Evolutionary conservation across 2,888 invertebrate genomes (phyloP).

Genomic region (Drosophila diplacantha): DNA sequence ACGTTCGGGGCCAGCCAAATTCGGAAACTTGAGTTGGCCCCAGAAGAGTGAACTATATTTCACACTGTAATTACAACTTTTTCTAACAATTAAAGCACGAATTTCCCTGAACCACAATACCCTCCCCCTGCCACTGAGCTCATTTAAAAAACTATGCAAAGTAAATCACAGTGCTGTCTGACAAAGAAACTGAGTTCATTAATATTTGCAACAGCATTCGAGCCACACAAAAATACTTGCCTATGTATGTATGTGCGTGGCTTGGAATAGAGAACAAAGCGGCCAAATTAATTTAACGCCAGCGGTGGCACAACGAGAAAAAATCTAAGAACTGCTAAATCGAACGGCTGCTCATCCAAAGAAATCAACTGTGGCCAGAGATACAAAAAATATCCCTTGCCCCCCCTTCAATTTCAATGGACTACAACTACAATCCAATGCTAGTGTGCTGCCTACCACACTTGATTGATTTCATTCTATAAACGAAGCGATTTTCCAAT

Average conservation of each 20-base stretch:
- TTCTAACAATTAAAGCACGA: constrained; percentile 28
- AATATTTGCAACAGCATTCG: constrained; percentile 61
- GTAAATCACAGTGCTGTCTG: constrained; percentile 37
- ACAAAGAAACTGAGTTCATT: constrained; percentile 53
- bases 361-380: constrained; percentile 62
- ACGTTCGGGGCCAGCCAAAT: constrained; percentile 16
- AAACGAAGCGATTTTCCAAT: constrained; percentile 73
- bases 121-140: background rate
- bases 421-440: constrained; percentile 51
- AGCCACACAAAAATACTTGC: constrained; percentile 35
- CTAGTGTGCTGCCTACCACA: constrained; percentile 64
- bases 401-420: constrained; percentile 59
- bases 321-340: constrained; percentile 23
- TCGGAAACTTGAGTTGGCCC: constrained; percentile 14
- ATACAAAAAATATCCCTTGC: constrained; percentile 59
- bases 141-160: constrained; percentile 49
- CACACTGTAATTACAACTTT: constrained; percentile 40
- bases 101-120: constrained; percentile 1
- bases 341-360: constrained; percentile 31
- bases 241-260: constrained; percentile 22
- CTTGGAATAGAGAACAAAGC: constrained; percentile 53
- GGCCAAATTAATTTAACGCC: constrained; percentile 68
- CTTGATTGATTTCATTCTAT: constrained; percentile 76
- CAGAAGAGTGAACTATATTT: constrained; percentile 5
- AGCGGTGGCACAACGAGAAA: constrained; percentile 38